Conservation (phyloP, 92 coral and sea anemone species). For the Anthopleura xanthogrammica region DNA sequence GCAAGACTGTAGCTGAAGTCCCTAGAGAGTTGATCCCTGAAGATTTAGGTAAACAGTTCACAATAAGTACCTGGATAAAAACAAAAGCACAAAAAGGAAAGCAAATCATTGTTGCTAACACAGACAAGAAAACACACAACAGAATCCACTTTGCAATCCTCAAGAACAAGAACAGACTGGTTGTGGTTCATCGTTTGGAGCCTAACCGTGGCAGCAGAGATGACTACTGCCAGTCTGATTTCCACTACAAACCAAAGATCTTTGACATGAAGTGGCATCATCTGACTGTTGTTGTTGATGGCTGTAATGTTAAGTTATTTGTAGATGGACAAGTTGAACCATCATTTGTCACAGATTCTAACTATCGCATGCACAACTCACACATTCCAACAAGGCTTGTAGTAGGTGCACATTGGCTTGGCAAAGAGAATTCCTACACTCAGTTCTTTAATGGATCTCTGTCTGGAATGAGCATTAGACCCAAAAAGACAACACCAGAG, state of each 20-base stretch:
- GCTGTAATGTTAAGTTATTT: slow-evolving; percentile 60
- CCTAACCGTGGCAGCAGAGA: slow-evolving; percentile 71
- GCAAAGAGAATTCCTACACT: slow-evolving; percentile 57
- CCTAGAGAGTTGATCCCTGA: slow-evolving; percentile 64
- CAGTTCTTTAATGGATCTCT: slow-evolving; percentile 76
- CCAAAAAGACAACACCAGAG: slow-evolving; percentile 52
- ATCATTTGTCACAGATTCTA: slow-evolving; percentile 41
- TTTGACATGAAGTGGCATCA: slow-evolving; percentile 93
- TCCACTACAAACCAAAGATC: slow-evolving; percentile 69
- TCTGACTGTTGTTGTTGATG: slow-evolving; percentile 59
- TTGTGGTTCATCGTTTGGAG: slow-evolving; percentile 79
- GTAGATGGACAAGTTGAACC: slow-evolving; percentile 54
- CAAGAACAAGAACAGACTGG: slow-evolving; percentile 58
- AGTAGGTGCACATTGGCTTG: slow-evolving; percentile 88
- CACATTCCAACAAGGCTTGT: slow-evolving; percentile 53
- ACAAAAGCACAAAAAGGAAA: slow-evolving; percentile 43
- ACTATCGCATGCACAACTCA: slow-evolving; percentile 88
- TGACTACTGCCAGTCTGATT: slow-evolving; percentile 72
- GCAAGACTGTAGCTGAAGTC: slow-evolving; percentile 60
- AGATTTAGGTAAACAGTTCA: slow-evolving; percentile 72
- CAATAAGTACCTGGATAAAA: slow-evolving; percentile 87
- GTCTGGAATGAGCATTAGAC: slow-evolving; percentile 78
- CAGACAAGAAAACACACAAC: slow-evolving; percentile 74
- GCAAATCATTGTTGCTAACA: slow-evolving; percentile 74
- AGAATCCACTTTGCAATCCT: slow-evolving; percentile 86